phyloP scores from a whole-genome alignment of 2,888 invertebrate species.

The Aporophyla nigra region DNA sequence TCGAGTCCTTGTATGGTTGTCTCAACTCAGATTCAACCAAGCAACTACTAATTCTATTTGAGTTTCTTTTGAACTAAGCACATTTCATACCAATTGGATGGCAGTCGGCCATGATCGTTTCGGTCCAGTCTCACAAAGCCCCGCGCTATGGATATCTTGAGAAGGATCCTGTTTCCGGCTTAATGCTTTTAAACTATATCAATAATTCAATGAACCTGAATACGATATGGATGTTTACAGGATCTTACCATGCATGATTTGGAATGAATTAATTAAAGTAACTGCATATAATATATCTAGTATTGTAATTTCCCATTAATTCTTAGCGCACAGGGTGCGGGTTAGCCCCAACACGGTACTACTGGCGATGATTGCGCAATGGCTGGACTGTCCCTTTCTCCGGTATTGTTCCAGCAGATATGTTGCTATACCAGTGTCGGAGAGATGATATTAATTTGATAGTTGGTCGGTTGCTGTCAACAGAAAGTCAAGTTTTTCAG shows the following conservation, averaged over 20 bases:
- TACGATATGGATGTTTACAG: constrained; percentile 29
- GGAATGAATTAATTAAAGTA: not conserved
- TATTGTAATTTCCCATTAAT: too few relatives aligned
- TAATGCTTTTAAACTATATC: constrained; percentile 47
- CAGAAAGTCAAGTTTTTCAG: too few relatives aligned
- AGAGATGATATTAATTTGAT: too few relatives aligned
- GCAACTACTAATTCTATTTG: constrained; percentile 14
- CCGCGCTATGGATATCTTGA: constrained; percentile 40
- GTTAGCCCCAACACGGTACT: too few relatives aligned
- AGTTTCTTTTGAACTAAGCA: constrained; percentile 27
- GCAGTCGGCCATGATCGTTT: constrained; percentile 24
- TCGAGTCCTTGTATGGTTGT: not conserved
- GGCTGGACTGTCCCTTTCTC: too few relatives aligned
- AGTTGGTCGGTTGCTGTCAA: too few relatives aligned
- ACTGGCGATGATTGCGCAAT: too few relatives aligned
- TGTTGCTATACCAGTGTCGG: too few relatives aligned
- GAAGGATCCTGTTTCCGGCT: constrained; percentile 42
- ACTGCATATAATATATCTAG: too few relatives aligned
- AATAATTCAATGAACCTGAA: constrained; percentile 41
- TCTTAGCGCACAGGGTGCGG: too few relatives aligned
- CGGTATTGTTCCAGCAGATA: too few relatives aligned
- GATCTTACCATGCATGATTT: not conserved
- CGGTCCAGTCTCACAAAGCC: constrained; percentile 32
- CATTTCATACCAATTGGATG: constrained; percentile 37
- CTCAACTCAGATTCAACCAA: not conserved